These are phyloP conservation scores for Microcebus tavaratra DNA, from an alignment of 2,113 vertebrate genomes.

Conservation along the genomic window DNA sequence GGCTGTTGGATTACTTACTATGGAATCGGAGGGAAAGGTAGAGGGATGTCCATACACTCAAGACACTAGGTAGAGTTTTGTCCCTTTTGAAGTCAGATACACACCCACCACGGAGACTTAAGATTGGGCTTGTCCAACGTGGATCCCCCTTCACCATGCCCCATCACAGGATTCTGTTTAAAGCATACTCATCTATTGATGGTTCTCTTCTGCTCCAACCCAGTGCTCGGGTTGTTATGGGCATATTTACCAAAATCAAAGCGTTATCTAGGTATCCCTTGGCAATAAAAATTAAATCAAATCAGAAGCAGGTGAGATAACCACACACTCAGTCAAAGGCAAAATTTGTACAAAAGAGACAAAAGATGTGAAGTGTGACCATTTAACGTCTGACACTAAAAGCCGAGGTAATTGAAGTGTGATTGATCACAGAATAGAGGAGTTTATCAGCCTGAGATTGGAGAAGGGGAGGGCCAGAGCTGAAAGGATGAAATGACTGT, in stretches of 20 bases:
- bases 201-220: neutral
- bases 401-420: constrained; percentile 50
- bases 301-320: constrained; percentile 31
- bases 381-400: constrained; percentile 44
- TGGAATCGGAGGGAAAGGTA: neutral
- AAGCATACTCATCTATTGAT: neutral
- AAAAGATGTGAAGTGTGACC: neutral
- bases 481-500: constrained; percentile 50
- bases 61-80: neutral
- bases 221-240: neutral
- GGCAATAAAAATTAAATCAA: neutral
- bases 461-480: neutral
- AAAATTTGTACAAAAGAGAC: neutral
- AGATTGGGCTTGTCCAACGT: neutral
- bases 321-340: neutral
- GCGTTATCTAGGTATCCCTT: neutral
- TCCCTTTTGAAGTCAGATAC: neutral
- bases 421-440: constrained; percentile 66
- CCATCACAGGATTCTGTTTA: neutral
- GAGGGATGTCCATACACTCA: neutral
- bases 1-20: neutral
- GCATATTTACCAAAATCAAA: constrained; percentile 32
- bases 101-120: neutral
- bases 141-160: rapidly evolving
- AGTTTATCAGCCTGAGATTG: constrained; percentile 35